phyloP scores from a whole-genome alignment of 2,113 vertebrate species.

The Bambusicola thoracicus region DNA sequence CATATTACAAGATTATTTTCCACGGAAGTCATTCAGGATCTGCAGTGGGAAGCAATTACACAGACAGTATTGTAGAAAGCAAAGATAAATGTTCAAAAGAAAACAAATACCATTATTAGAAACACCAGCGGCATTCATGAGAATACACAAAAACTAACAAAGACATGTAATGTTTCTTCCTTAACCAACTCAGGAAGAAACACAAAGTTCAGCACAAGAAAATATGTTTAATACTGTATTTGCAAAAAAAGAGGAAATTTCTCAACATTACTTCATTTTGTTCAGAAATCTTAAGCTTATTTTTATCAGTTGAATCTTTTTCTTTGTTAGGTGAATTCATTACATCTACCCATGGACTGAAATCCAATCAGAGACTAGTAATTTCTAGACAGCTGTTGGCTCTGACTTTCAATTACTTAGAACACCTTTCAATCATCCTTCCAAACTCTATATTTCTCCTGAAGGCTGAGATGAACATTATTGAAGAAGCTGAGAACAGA shows the following conservation, averaged over 20 bases:
- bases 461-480: not conserved
- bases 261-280: not conserved
- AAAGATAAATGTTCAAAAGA: not conserved
- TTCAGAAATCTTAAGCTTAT: not conserved
- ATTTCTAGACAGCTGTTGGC: not conserved
- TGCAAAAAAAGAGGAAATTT: not conserved
- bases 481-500: not conserved
- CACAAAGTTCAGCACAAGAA: not conserved
- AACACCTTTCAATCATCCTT: not conserved
- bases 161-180: not conserved
- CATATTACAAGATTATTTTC: not conserved
- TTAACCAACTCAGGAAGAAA: conserved; percentile 1
- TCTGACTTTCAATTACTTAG: not conserved
- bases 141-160: not conserved
- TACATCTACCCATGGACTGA: not conserved
- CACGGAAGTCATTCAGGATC: not conserved
- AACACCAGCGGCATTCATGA: not conserved
- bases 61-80: not conserved
- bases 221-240: not conserved
- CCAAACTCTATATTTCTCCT: not conserved
- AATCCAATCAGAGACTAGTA: not conserved
- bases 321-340: not conserved
- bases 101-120: not conserved
- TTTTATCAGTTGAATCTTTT: not conserved
- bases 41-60: not conserved